Evolutionary conservation across 2,113 vertebrate genomes (phyloP), one percentile per base, ranked within the genome.

Genomic region (Phocoena sinus): DNA sequence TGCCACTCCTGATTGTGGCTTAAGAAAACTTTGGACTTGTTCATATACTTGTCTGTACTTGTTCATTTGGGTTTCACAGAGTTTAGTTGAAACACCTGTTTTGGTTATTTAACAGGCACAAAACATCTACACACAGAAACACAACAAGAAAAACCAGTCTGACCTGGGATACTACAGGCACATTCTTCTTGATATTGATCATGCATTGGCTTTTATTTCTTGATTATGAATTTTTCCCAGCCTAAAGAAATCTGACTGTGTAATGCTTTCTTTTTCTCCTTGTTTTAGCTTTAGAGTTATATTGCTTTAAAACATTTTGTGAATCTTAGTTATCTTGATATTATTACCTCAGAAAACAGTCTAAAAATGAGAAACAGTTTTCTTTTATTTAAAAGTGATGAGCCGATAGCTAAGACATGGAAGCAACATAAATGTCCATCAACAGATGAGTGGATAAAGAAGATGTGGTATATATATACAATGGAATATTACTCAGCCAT

Each of bases 61-160:
- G 65, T 65, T 94, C 58, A 5, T 73, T 58, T 53, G 60, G 28
- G 60, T 93, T 95, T 95, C 85, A 97, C 44, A 82, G n/a, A 95
- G n/a, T 71, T 94, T 87, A 95, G 73, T 95, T 85, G 86, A 96
- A 96, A 86, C 20, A 71, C 84, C 92, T 96, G 79, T 92, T 96
- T 70, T 91, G 53, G 36, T 97, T 96, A 74, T 94, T 97, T 91
- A 95, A 79, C 17, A 92, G 38, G 8, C 11, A 31, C 5, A 88
- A 44, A 94, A 62, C 38, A 67, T 6, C 74, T 50, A 53, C 2
- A 73, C 15, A 81, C 11, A 70, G 13, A 80, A 28, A 92, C 13
- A 86, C n/a, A 68, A n/a, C 89, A 95, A 95, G 94, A 96, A 96
- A 95, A 97, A 95, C 95, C 33, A 70, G 91, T 86, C 79, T 56